Conservation (phyloP, 2,888 invertebrate species). For the Idaea straminata region DNA sequence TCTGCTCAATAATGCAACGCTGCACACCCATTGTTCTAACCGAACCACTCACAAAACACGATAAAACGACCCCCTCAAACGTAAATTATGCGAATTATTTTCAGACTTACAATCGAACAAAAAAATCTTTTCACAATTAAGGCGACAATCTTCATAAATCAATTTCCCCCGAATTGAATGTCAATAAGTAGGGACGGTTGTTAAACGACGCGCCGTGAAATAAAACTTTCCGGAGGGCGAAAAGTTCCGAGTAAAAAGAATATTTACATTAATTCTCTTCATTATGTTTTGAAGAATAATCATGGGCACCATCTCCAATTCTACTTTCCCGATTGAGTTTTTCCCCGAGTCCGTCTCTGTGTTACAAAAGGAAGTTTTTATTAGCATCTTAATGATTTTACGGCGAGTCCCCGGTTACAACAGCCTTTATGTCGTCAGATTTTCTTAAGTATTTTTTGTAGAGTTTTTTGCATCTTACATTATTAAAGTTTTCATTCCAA, state of each 20-base stretch:
- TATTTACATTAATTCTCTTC: conserved; percentile 82
- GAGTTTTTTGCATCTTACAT: conserved; percentile 80
- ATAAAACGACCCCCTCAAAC: conserved; percentile 14
- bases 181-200: conserved; percentile 79
- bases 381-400: conserved; percentile 82
- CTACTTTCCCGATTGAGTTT: conserved; percentile 77
- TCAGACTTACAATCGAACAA: conserved; percentile 21
- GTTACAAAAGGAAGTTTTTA: conserved; percentile 81
- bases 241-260: conserved; percentile 77
- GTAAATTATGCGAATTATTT: conserved; percentile 13
- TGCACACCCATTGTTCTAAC: conserved; percentile 52
- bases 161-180: conserved; percentile 80
- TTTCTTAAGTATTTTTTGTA: conserved; percentile 80
- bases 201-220: conserved; percentile 78
- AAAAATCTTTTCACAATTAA: conserved; percentile 75
- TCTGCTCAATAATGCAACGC: conserved; percentile 71
- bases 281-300: conserved; percentile 82
- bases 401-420: conserved; percentile 79
- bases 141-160: conserved; percentile 80
- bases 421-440: conserved; percentile 81
- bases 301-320: conserved; percentile 74
- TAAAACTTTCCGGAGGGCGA: conserved; percentile 79
- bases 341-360: conserved; percentile 71
- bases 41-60: conserved; percentile 24
- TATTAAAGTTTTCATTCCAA: conserved; percentile 80